phyloP scores from a whole-genome alignment of 2,113 vertebrate genomes.

The Ceyx cyanopectus region DNA sequence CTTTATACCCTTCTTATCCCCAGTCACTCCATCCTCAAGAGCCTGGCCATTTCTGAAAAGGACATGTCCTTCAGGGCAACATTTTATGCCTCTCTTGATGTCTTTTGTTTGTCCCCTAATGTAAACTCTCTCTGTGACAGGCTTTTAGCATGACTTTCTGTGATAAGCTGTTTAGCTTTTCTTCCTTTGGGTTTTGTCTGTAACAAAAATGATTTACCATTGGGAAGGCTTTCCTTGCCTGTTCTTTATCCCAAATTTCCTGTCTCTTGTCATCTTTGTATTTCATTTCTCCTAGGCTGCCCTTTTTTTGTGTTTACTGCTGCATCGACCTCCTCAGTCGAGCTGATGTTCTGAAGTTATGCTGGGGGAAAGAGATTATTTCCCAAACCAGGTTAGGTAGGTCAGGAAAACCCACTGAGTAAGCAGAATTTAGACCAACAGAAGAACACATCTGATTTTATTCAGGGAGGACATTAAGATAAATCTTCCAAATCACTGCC shows the following conservation, averaged over 20 bases:
- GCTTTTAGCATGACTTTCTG: conserved; percentile 32
- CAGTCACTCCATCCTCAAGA: neutral
- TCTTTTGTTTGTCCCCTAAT: conserved; percentile 9
- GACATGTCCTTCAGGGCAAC: neutral
- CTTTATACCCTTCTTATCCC: neutral
- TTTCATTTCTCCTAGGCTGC: neutral
- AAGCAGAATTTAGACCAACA: conserved; percentile 2
- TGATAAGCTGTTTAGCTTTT: neutral
- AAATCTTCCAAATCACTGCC: conserved; percentile 23
- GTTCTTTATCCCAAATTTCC: neutral
- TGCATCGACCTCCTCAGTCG: neutral
- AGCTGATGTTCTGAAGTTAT: neutral
- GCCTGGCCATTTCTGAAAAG: neutral
- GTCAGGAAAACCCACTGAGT: neutral
- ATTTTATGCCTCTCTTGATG: neutral
- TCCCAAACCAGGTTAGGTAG: neutral
- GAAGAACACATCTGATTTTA: neutral
- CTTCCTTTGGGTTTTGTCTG: conserved; percentile 3
- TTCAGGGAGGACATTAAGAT: conserved; percentile 6
- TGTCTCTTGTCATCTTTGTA: neutral
- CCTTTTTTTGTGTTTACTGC: neutral
- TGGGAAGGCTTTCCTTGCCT: neutral
- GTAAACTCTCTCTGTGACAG: neutral
- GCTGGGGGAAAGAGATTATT: neutral
- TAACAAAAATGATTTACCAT: conserved; percentile 6